phyloP scores from a whole-genome alignment of 2,113 vertebrate genomes.

The Cyphomyrus discorhynchus region DNA sequence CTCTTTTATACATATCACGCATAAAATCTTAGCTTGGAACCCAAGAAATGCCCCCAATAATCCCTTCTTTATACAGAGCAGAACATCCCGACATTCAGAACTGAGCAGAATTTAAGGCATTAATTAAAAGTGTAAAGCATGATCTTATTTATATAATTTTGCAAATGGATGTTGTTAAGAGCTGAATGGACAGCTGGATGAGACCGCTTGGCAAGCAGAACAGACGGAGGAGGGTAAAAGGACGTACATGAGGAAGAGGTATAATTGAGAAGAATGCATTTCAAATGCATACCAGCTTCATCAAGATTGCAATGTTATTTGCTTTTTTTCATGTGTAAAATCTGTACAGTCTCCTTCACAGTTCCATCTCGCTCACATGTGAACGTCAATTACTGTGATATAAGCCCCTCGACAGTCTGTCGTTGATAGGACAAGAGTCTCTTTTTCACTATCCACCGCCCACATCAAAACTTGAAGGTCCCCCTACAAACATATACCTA shows the following conservation, averaged over 20 bases:
- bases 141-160: not conserved
- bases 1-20: not conserved
- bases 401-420: not conserved
- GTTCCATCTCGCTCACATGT: not conserved
- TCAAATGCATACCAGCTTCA: not conserved
- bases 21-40: not conserved
- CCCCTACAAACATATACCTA: not conserved
- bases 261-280: conserved; percentile 3
- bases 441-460: not conserved
- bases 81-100: not conserved
- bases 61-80: not conserved
- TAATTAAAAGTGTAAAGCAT: not conserved
- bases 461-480: not conserved
- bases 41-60: not conserved
- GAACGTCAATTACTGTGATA: conserved; percentile 2
- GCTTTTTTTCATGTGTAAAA: not conserved
- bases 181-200: conserved; percentile 2
- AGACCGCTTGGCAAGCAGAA: not conserved
- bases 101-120: not conserved
- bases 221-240: not conserved
- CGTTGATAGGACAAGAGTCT: not conserved
- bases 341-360: not conserved
- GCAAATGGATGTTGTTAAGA: not conserved
- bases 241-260: not conserved
- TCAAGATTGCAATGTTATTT: not conserved